phyloP scores from a whole-genome alignment of 2,113 vertebrate species.

The Platysternon megacephalum region DNA sequence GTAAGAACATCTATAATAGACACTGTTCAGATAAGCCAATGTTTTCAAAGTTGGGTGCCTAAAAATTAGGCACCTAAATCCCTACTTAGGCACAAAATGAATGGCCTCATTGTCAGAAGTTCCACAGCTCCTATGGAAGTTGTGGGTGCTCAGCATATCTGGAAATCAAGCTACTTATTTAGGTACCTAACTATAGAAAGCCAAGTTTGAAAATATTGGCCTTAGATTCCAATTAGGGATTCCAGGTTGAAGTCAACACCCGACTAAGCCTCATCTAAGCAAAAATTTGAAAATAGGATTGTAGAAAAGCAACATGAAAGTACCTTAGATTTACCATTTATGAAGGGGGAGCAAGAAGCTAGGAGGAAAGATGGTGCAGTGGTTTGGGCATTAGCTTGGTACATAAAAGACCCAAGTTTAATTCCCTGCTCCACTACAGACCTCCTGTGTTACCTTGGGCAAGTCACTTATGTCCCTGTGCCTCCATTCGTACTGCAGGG shows the following conservation, averaged over 20 bases:
- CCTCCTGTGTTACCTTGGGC: background rate
- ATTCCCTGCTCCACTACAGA: background rate
- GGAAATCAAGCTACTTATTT: background rate
- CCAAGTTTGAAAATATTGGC: rapidly evolving
- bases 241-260: background rate
- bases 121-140: background rate
- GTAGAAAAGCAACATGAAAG: background rate
- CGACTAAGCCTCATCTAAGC: background rate
- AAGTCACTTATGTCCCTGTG: rapidly evolving
- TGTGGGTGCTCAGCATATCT: background rate
- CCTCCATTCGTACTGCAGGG: background rate
- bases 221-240: background rate
- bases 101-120: background rate
- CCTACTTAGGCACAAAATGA: background rate
- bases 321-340: background rate
- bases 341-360: background rate
- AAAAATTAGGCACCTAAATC: background rate
- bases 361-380: background rate
- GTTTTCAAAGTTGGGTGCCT: background rate
- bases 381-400: rapidly evolving
- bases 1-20: background rate
- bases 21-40: background rate
- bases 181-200: background rate
- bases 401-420: rapidly evolving
- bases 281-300: background rate